A percentile compares a stretch with the other conserved stretches of the same genome.
Evolutionary conservation across 2,113 vertebrate genomes (phyloP).

Genomic region (Suricata suricatta): DNA sequence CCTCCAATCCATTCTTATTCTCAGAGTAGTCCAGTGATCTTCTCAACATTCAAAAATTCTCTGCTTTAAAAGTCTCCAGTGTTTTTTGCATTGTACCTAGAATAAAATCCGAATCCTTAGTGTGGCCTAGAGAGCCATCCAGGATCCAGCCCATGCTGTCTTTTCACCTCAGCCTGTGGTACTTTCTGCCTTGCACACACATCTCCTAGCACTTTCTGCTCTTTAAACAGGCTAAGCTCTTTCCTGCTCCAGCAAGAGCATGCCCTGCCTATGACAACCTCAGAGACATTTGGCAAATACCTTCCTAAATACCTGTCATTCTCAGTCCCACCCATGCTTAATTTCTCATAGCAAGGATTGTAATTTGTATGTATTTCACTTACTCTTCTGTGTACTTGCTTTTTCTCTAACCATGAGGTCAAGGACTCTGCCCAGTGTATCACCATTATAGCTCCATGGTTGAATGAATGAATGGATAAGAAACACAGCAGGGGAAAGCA

Average conservation of each 20-base stretch:
- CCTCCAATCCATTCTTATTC: background rate
- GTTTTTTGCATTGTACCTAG: background rate
- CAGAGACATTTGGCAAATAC: background rate
- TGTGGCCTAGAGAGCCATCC: background rate
- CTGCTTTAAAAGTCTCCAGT: background rate
- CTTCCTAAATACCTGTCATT: background rate
- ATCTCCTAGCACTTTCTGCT: background rate
- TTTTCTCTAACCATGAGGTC: conserved; percentile 27
- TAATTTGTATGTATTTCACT: background rate
- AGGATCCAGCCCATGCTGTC: background rate
- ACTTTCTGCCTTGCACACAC: background rate
- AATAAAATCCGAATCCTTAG: background rate
- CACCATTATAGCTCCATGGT: background rate
- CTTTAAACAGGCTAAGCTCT: background rate
- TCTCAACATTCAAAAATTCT: background rate
- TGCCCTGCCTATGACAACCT: background rate
- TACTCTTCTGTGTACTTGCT: background rate
- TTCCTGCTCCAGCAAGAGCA: background rate
- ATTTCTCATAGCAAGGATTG: background rate
- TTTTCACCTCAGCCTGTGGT: background rate
- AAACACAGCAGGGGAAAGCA: background rate
- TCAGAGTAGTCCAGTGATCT: background rate
- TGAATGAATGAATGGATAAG: conserved; percentile 1
- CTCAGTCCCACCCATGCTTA: background rate
- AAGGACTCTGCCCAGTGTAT: background rate